A percentile compares a stretch with the other conserved stretches of the same genome.
Conservation (phyloP, 1,140 invertebrate genomes). For the Patella vulgata region DNA sequence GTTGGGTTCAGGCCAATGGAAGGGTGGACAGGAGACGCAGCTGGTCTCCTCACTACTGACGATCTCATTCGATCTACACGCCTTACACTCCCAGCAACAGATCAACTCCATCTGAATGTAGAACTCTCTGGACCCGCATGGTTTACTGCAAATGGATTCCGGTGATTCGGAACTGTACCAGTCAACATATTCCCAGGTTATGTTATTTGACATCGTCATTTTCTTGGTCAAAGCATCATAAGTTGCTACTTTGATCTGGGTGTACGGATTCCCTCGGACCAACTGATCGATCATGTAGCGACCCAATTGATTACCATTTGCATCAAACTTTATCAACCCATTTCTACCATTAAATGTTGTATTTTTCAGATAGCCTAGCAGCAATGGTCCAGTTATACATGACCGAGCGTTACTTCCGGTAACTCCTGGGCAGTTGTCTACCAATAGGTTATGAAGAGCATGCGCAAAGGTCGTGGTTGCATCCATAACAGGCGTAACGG, state of each 20-base stretch:
- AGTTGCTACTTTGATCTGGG: background rate
- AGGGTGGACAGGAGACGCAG: constrained; percentile 27
- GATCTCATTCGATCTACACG: constrained; percentile 39
- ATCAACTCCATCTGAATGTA: constrained; percentile 22
- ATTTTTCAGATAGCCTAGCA: constrained; percentile 29
- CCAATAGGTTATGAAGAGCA: constrained; percentile 71
- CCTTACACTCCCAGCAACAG: constrained; percentile 38
- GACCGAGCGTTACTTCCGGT: constrained; percentile 1
- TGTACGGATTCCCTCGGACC: background rate
- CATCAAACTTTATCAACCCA: constrained; percentile 30
- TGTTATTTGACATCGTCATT: background rate
- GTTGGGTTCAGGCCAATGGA: constrained; percentile 59
- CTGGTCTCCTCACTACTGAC: constrained; percentile 24
- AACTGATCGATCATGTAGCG: constrained; percentile 25
- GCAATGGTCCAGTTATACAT: constrained; percentile 29
- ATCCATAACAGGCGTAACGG: constrained; percentile 86
- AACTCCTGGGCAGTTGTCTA: constrained; percentile 1
- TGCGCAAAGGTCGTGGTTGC: constrained; percentile 85
- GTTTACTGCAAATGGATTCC: constrained; percentile 42
- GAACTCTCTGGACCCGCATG: constrained; percentile 25
- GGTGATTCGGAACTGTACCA: constrained; percentile 12
- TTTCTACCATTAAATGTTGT: constrained; percentile 18
- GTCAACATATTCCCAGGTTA: background rate
- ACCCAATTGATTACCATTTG: constrained; percentile 21
- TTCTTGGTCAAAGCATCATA: constrained; percentile 13